phyloP scores from a whole-genome alignment of 2,888 invertebrate genomes.

The Synergus gifuensis region DNA sequence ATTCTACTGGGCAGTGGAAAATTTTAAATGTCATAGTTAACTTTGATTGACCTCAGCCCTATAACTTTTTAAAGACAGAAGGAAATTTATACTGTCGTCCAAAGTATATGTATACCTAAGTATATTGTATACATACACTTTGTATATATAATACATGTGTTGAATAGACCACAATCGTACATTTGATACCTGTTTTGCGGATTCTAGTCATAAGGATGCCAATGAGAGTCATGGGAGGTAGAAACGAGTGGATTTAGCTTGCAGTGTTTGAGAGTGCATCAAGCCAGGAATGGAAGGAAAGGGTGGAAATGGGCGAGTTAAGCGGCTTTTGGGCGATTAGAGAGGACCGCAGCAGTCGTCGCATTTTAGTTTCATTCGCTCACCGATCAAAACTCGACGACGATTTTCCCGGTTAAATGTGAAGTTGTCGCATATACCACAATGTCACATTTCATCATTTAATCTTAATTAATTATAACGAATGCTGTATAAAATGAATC shows the following conservation, averaged over 20 bases:
- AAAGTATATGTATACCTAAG: too few species aligned
- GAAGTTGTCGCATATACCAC: slow-evolving; percentile 41
- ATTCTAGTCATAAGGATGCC: neutral
- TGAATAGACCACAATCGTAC: slow-evolving; percentile 10
- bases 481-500: neutral
- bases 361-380: slow-evolving; percentile 59
- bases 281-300: slow-evolving; percentile 45
- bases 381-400: slow-evolving; percentile 58
- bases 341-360: slow-evolving; percentile 58
- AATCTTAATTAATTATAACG: neutral
- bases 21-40: too few species aligned
- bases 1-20: too few species aligned
- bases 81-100: too few species aligned
- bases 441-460: neutral
- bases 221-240: neutral
- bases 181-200: slow-evolving; percentile 31
- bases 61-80: too few species aligned
- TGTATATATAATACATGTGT: too few species aligned
- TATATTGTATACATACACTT: too few species aligned
- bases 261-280: slow-evolving; percentile 19
- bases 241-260: slow-evolving; percentile 32
- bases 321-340: slow-evolving; percentile 73
- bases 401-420: slow-evolving; percentile 59
- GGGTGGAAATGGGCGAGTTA: slow-evolving; percentile 59
- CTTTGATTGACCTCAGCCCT: too few species aligned